Percentiles rank a stretch among this genome's conserved stretches.
Evolutionary conservation across 2,797 vertebrate genomes (phyloP).

Genomic region (Rhincodon typus): DNA sequence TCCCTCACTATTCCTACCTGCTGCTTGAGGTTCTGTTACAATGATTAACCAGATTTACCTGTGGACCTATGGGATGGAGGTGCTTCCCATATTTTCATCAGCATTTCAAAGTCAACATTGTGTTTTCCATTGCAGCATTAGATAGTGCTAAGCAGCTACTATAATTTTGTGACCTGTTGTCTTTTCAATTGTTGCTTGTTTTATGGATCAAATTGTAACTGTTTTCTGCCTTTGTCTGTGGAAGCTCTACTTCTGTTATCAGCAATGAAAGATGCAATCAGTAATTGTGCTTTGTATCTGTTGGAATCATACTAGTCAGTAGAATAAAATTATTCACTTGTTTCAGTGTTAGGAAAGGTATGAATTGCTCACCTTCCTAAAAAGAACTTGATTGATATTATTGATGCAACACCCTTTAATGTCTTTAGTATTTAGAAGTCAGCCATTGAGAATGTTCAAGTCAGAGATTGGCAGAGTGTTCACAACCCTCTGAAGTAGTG

Average conservation of each 20-base stretch:
- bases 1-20: too few relatives aligned
- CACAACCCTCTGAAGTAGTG: too few relatives aligned
- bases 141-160: not conserved
- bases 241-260: not conserved
- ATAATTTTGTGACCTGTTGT: not conserved
- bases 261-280: not conserved
- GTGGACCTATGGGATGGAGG: not conserved
- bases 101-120: not conserved
- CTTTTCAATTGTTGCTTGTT: not conserved
- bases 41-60: not conserved
- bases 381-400: not conserved
- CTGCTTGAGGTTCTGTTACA: too few relatives aligned
- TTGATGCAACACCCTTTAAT: not conserved
- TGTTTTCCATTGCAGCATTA: not conserved
- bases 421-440: too few relatives aligned
- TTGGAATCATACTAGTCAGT: not conserved
- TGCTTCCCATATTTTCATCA: not conserved
- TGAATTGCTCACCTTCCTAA: not conserved
- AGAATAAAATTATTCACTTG: not conserved
- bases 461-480: too few relatives aligned
- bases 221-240: not conserved
- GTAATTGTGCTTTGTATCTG: not conserved
- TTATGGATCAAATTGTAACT: not conserved
- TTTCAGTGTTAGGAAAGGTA: not conserved
- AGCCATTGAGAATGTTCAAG: too few relatives aligned